Percentiles rank a stretch among this genome's conserved stretches.
These are phyloP conservation scores for Oncorhynchus mykiss DNA, from an alignment of 2,113 vertebrate genomes.

Conservation along the genomic window DNA sequence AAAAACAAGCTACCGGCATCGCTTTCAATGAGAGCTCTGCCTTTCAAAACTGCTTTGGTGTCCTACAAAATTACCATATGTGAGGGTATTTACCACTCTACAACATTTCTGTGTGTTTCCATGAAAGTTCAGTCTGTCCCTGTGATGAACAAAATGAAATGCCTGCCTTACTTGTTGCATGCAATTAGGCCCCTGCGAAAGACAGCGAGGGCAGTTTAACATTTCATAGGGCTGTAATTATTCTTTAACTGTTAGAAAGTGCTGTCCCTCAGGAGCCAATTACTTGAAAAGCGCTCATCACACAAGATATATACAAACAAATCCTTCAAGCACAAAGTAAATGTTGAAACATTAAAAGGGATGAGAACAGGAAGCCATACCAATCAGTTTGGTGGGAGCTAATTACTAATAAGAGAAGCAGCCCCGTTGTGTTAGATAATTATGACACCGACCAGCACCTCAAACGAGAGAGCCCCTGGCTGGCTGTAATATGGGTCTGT, in stretches of 20 bases:
- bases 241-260: constrained; percentile 95
- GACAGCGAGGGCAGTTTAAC: constrained; percentile 90
- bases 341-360: constrained; percentile 97
- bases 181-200: constrained; percentile 93
- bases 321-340: constrained; percentile 99
- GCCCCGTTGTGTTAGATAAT: constrained; percentile 90
- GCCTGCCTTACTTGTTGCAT: constrained; percentile 93
- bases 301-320: constrained; percentile 97
- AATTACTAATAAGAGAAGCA: constrained; percentile 97
- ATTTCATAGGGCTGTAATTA: constrained; percentile 98
- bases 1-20: constrained; percentile 52
- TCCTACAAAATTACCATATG: constrained; percentile 85
- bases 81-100: constrained; percentile 85
- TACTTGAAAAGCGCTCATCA: constrained; percentile 96
- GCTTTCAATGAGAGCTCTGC: constrained; percentile 68
- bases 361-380: constrained; percentile 87
- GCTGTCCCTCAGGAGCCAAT: constrained; percentile 98
- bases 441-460: constrained; percentile 86
- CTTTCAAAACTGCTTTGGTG: constrained; percentile 76
- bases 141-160: constrained; percentile 87
- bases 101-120: constrained; percentile 86
- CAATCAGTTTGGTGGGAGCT: constrained; percentile 91
- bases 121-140: constrained; percentile 86
- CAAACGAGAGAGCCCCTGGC: constrained; percentile 76
- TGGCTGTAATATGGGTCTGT: constrained; percentile 80